These are phyloP conservation scores for Trissonchulus sp. DNA, from an alignment of 2,888 invertebrate genomes.

Conservation along the genomic window DNA sequence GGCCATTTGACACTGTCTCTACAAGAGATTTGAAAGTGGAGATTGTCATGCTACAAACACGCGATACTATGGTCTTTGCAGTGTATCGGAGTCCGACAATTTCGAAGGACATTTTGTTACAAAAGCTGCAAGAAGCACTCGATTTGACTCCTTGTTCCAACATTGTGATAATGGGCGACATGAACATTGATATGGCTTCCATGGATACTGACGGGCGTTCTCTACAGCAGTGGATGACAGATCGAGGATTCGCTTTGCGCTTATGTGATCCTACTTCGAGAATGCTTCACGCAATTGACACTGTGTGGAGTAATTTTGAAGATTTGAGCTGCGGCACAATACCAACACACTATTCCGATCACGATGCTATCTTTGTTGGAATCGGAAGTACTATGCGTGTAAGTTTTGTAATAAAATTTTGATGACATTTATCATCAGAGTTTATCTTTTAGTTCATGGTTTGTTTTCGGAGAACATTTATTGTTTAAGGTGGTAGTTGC, in stretches of 20 bases:
- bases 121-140: too few relatives aligned
- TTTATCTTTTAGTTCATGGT: too few relatives aligned
- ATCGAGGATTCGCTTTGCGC: not conserved
- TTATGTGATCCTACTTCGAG: not conserved
- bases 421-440: too few relatives aligned
- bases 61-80: not conserved
- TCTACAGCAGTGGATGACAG: not conserved
- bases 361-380: constrained; percentile 8
- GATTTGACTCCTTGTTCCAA: too few relatives aligned
- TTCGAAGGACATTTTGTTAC: not conserved
- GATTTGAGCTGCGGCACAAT: not conserved
- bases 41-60: not conserved
- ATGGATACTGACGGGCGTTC: not conserved
- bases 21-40: not conserved
- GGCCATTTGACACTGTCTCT: too few relatives aligned
- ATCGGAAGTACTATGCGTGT: too few relatives aligned
- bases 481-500: too few relatives aligned
- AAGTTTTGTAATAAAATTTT: too few relatives aligned
- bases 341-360: not conserved
- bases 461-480: too few relatives aligned
- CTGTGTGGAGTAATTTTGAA: not conserved
- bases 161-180: not conserved
- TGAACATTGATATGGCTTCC: not conserved
- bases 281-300: not conserved
- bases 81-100: not conserved